Evolutionary conservation across 92 coral and sea anemone genomes (phyloP).

Genomic region (Zoanthus sociatus): DNA sequence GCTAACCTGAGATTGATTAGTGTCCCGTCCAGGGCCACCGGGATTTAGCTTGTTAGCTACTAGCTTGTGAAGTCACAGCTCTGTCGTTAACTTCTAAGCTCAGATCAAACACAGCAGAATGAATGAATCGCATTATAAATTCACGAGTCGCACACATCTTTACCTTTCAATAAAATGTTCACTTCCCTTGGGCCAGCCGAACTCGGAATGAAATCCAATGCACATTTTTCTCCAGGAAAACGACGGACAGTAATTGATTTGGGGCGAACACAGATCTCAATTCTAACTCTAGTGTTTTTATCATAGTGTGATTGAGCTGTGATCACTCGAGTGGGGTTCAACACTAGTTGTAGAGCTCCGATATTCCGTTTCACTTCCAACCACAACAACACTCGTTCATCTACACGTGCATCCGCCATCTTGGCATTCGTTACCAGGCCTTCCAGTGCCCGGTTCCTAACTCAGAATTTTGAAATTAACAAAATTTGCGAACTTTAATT

Average conservation of each 20-base stretch:
- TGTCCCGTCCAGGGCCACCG: too few relatives aligned
- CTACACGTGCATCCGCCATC: constrained; percentile 35
- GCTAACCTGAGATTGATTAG: too few relatives aligned
- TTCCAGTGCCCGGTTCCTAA: not conserved
- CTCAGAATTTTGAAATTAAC: too few relatives aligned
- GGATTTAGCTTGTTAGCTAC: too few relatives aligned
- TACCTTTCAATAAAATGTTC: constrained; percentile 8
- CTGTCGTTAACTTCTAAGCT: too few relatives aligned
- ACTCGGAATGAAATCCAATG: not conserved
- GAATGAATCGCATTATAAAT: not conserved
- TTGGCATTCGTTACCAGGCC: constrained; percentile 28
- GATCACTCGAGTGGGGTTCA: constrained; percentile 20
- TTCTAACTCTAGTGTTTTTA: not conserved
- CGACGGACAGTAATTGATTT: not conserved
- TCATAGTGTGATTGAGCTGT: not conserved
- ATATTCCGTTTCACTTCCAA: constrained; percentile 31
- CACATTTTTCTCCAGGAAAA: not conserved
- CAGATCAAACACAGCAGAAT: not conserved
- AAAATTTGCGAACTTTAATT: too few relatives aligned
- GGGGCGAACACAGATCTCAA: constrained; percentile 20
- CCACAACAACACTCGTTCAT: constrained; percentile 16
- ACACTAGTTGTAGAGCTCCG: constrained; percentile 28
- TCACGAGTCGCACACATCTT: not conserved
- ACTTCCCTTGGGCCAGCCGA: not conserved
- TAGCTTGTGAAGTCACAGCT: too few relatives aligned